Evolutionary conservation across 1,140 invertebrate genomes (phyloP).

Genomic region (Lordiphosa clarofinis): DNA sequence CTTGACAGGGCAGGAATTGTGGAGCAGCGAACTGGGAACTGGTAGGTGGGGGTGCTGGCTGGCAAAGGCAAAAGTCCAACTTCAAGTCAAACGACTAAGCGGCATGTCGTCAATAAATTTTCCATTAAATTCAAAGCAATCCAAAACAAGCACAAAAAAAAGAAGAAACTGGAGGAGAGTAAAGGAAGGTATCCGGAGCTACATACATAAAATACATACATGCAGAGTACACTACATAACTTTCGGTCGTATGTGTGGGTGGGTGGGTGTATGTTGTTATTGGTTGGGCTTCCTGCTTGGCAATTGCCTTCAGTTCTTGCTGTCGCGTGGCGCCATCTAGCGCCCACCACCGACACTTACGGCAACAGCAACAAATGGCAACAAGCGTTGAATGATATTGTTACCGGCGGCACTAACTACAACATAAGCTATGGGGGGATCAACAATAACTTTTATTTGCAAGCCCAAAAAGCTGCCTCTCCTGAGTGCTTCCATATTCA

Average conservation of each 20-base stretch:
- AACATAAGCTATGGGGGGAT: constrained; percentile 63
- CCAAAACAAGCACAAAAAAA: constrained; percentile 54
- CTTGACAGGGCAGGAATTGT: background rate
- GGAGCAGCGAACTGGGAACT: constrained; percentile 23
- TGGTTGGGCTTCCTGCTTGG: constrained; percentile 61
- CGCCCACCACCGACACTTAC: constrained; percentile 39
- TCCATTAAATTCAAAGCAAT: constrained; percentile 75
- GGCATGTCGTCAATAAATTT: constrained; percentile 77
- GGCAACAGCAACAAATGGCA: constrained; percentile 40
- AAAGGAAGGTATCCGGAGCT: constrained; percentile 60
- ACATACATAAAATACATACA: constrained; percentile 20
- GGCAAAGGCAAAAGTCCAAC: constrained; percentile 65
- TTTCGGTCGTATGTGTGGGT: constrained; percentile 40
- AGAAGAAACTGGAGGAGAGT: constrained; percentile 29
- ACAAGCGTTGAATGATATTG: constrained; percentile 45
- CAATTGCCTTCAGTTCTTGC: constrained; percentile 61
- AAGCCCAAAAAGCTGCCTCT: constrained; percentile 43
- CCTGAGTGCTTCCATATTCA: constrained; percentile 54
- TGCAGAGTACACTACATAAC: constrained; percentile 70
- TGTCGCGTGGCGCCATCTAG: constrained; percentile 73
- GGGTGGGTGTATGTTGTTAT: constrained; percentile 41
- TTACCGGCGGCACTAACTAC: constrained; percentile 61
- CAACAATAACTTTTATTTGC: constrained; percentile 39
- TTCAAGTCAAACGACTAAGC: constrained; percentile 75
- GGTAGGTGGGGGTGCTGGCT: constrained; percentile 7